These are phyloP conservation scores for Nyctereutes procyonoides DNA, from an alignment of 2,113 vertebrate genomes.

Conservation along the genomic window DNA sequence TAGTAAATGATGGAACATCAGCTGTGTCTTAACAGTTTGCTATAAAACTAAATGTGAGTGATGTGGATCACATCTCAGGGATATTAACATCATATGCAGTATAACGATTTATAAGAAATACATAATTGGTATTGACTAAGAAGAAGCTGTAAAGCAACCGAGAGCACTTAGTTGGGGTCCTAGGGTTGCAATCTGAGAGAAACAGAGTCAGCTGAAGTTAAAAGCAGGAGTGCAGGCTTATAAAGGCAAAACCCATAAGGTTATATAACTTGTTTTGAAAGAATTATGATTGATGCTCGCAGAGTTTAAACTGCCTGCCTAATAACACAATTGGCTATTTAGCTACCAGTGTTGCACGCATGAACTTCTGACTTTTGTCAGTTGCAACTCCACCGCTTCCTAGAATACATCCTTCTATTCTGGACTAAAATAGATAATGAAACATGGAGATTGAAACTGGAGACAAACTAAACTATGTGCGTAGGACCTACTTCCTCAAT, in stretches of 20 bases:
- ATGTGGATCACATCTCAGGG: background rate
- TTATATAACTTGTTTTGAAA: background rate
- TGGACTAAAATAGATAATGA: too few species aligned
- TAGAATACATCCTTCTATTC: too few species aligned
- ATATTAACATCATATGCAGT: background rate
- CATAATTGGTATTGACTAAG: background rate
- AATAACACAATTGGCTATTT: background rate
- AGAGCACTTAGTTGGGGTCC: background rate
- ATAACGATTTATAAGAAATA: background rate
- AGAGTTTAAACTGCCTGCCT: background rate
- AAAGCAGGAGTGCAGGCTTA: background rate
- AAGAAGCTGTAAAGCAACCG: background rate
- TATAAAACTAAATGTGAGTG: slow-evolving; percentile 13
- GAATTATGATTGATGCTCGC: background rate
- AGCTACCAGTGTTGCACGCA: background rate
- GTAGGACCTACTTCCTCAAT: background rate
- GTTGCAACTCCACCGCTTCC: too few species aligned
- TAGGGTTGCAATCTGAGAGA: background rate
- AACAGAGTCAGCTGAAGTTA: background rate
- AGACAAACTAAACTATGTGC: background rate
- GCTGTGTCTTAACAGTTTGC: background rate
- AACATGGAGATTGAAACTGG: background rate
- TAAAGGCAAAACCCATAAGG: background rate
- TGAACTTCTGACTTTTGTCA: too few species aligned
- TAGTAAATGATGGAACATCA: background rate